These are phyloP conservation scores for Rhopalosiphum padi DNA, from an alignment of 1,140 invertebrate species.

Conservation along the genomic window DNA sequence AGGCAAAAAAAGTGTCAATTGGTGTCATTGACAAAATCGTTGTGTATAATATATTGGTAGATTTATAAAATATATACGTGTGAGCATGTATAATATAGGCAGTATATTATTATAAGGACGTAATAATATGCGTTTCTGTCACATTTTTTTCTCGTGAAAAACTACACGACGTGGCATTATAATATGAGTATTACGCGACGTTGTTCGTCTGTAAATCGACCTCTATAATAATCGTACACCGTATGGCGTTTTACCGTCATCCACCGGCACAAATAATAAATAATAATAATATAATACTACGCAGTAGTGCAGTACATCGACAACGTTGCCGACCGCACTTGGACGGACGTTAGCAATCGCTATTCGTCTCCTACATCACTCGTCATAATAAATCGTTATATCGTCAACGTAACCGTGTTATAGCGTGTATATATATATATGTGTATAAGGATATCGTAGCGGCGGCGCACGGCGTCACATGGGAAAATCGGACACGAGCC, in stretches of 20 bases:
- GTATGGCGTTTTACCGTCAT: slow-evolving; percentile 7
- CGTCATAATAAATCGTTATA: slow-evolving; percentile 16
- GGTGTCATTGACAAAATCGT: neutral
- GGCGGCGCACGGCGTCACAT: neutral
- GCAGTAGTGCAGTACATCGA: neutral
- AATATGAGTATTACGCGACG: neutral
- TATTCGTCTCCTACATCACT: neutral
- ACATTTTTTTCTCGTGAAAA: neutral
- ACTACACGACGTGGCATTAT: neutral
- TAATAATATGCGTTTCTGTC: neutral
- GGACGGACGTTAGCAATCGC: neutral
- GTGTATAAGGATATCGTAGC: neutral
- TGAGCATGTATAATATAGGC: neutral
- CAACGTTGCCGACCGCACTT: neutral
- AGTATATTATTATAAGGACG: neutral
- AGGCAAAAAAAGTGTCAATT: neutral
- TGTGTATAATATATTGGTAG: neutral
- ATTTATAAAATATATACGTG: neutral
- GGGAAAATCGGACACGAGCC: neutral
- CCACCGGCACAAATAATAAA: neutral
- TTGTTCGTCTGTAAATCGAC: neutral
- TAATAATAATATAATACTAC: slow-evolving; percentile 2
- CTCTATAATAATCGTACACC: neutral
- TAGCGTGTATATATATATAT: neutral
- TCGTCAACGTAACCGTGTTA: slow-evolving; percentile 2